Percentiles rank a stretch among this genome's conserved stretches.
Conservation (phyloP, 2,113 vertebrate genomes). For the Tupaia chinensis region DNA sequence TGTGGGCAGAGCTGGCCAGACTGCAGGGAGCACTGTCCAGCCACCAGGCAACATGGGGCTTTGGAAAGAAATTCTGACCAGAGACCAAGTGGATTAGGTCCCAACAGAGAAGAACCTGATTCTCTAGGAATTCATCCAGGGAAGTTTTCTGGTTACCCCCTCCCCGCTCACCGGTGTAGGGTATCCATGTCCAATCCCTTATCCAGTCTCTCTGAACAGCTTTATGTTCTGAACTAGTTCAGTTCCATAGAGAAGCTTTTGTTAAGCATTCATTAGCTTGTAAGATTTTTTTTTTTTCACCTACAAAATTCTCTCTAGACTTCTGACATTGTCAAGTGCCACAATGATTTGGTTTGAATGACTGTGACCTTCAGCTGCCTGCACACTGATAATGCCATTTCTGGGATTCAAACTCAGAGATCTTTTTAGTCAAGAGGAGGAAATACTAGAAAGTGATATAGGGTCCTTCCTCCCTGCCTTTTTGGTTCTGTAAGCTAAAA, state of each 20-base stretch:
- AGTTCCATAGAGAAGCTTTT: slow-evolving; percentile 44
- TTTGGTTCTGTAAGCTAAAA: slow-evolving; percentile 34
- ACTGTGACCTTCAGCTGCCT: slow-evolving; percentile 36
- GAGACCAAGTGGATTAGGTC: background rate
- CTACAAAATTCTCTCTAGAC: slow-evolving; percentile 8
- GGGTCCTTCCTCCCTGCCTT: background rate
- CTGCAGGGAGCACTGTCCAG: background rate
- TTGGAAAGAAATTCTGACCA: background rate
- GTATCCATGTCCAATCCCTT: background rate
- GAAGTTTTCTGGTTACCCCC: background rate
- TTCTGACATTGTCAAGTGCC: slow-evolving; percentile 15
- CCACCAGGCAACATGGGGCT: background rate
- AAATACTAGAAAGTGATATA: background rate
- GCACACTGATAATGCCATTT: background rate
- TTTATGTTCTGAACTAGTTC: slow-evolving; percentile 21
- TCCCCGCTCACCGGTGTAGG: background rate
- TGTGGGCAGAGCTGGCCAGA: background rate
- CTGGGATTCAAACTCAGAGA: slow-evolving; percentile 21
- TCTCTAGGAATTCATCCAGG: background rate
- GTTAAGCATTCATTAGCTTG: slow-evolving; percentile 11
- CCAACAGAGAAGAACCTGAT: background rate
- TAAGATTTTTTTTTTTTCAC: background rate
- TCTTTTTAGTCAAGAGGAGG: slow-evolving; percentile 4
- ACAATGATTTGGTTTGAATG: slow-evolving; percentile 6
- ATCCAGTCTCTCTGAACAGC: background rate